A percentile compares a stretch with the other conserved stretches of the same genome.
Conservation (phyloP, 2,797 vertebrate genomes). For the Amniataba percoides region DNA sequence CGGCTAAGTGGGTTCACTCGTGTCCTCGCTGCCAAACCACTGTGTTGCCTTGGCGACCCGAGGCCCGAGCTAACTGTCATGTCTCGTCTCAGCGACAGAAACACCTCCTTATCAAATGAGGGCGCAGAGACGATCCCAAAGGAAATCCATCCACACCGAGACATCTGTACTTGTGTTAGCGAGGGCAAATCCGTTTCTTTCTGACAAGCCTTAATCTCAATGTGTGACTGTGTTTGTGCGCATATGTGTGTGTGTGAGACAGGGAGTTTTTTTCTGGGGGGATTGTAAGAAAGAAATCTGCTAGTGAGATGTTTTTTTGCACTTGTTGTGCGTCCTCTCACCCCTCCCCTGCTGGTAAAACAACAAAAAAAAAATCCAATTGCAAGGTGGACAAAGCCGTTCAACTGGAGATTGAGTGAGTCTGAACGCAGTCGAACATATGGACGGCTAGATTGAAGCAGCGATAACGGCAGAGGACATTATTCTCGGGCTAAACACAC, state of each 20-base stretch:
- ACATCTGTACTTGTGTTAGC: conserved; percentile 83
- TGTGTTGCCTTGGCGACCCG: conserved; percentile 62
- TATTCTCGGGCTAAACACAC: conserved; percentile 63
- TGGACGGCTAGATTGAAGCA: conserved; percentile 74
- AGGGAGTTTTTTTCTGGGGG: conserved; percentile 51
- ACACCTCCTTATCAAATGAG: conserved; percentile 75
- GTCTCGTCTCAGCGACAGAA: conserved; percentile 53
- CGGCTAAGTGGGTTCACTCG: conserved; percentile 32
- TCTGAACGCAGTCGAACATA: conserved; percentile 77
- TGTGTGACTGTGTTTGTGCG: conserved; percentile 39
- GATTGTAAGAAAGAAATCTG: conserved; percentile 76
- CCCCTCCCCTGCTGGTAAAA: conserved; percentile 45
- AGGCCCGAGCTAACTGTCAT: conserved; percentile 38
- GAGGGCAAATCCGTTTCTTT: conserved; percentile 79
- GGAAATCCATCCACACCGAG: conserved; percentile 79
- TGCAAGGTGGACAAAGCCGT: conserved; percentile 78
- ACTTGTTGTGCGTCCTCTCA: conserved; percentile 59
- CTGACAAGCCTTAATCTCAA: conserved; percentile 83
- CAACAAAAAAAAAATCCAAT: conserved; percentile 64
- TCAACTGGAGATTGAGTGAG: conserved; percentile 73
- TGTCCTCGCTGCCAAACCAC: conserved; percentile 28
- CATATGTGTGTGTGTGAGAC: conserved; percentile 41
- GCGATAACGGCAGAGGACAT: conserved; percentile 74
- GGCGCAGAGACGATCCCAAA: conserved; percentile 72
- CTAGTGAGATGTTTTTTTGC: conserved; percentile 71